Evolutionary conservation across 2,888 invertebrate species (phyloP), one percentile per base, ranked within the genome.

Genomic region (Neelides folsomi): DNA sequence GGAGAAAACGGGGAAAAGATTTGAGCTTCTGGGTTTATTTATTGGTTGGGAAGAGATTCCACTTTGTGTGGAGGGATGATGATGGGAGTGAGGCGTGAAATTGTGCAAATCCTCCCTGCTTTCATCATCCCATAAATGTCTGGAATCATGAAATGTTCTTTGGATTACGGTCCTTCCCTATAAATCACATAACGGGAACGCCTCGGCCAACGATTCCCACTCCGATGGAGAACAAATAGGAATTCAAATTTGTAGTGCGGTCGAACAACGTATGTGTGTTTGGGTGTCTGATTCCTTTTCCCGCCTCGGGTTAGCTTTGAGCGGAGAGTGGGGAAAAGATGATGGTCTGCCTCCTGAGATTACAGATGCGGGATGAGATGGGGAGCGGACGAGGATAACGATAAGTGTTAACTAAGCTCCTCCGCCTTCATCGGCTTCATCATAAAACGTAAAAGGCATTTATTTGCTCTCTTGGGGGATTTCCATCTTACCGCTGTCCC

Each of bases 51-150:
- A 54, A 52, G 52, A 51, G 47, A 53, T 51, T 45, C 53, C 52
- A 55, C 53, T 53, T 53, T 55, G 53, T 52, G 54, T 48, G 34
- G 53, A 49, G 46, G 53, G 53, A 52, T 57, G 49, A 57, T 53
- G 51, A 51, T 42, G 54, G 40, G 54, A 54, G 50, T 48, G 45
- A 51, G 44, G 58, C 53, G 56, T 56, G 53, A 55, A 52, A 54
- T 56, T 56, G 47, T 53, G 52, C 55, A 55, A 55, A 55, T 54
- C 56, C 56, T 27, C 52, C 53, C 54, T 55, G 51, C 55, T 58
- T 59, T 56, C 56, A 59, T 59, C 58, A 59, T 59, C 56, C 56
- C 56, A 59, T 59, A 59, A 59, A 59, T 56, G 58, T 59, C 58
- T 54, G 49, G 49, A 46, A 52, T 52, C 52, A 56, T 59, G 56